Conservation (phyloP, 2,888 invertebrate genomes). For the Acleris laterana region DNA sequence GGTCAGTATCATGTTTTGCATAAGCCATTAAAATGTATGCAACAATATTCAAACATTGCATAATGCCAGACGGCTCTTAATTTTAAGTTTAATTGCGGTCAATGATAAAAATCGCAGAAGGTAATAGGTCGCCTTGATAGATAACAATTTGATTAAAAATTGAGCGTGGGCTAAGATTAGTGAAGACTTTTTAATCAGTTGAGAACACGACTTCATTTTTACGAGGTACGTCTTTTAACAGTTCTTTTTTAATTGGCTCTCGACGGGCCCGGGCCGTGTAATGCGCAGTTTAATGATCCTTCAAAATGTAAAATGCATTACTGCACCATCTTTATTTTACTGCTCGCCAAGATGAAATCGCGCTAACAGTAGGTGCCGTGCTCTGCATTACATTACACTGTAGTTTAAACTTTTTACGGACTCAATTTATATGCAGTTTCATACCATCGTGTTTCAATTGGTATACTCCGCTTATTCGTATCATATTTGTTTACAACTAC, state of each 20-base stretch:
- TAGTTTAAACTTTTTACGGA: constrained; percentile 17
- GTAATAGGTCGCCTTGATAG: constrained; percentile 50
- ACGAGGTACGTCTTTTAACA: constrained; percentile 74
- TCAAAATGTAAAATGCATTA: constrained; percentile 82
- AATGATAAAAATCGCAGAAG: constrained; percentile 47
- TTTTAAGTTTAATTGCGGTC: constrained; percentile 32
- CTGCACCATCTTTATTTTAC: constrained; percentile 78
- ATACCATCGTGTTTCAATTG: neutral
- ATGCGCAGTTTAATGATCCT: constrained; percentile 81
- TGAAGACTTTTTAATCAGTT: constrained; percentile 79
- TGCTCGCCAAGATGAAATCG: constrained; percentile 61
- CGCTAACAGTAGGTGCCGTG: constrained; percentile 47
- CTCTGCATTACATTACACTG: constrained; percentile 44
- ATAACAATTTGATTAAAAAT: constrained; percentile 68
- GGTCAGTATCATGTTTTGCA: neutral
- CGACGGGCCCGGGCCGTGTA: constrained; percentile 69
- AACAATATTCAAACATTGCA: neutral
- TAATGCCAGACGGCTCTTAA: neutral
- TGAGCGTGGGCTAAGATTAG: constrained; percentile 63
- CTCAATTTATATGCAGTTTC: constrained; percentile 2
- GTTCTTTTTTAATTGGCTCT: constrained; percentile 81
- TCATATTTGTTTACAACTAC: neutral
- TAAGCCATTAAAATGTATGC: neutral
- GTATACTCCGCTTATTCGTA: neutral
- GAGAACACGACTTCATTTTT: constrained; percentile 79